These are phyloP conservation scores for Pionites leucogaster DNA, from an alignment of 2,113 vertebrate species.

Conservation along the genomic window DNA sequence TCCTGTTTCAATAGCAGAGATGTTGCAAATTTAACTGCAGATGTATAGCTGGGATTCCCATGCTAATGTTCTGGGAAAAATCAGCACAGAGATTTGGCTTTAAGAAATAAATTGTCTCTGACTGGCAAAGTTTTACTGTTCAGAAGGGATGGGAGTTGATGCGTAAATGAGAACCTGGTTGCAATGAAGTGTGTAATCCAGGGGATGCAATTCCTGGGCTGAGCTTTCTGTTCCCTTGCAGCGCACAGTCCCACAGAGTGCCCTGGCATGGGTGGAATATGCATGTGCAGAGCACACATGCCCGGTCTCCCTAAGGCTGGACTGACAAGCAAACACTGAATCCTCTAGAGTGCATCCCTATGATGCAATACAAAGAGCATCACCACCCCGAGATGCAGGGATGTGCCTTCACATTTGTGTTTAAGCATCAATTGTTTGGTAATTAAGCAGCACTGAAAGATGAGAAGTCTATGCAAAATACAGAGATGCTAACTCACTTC, in stretches of 20 bases:
- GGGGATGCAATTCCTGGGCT: neutral
- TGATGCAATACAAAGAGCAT: no score
- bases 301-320: neutral
- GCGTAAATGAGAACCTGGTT: neutral
- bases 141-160: neutral
- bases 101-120: neutral
- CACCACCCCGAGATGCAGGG: fast-evolving
- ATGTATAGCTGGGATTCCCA: neutral
- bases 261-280: neutral
- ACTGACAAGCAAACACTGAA: neutral
- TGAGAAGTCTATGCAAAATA: neutral
- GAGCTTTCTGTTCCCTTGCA: neutral
- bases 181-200: fast-evolving
- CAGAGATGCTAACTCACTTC: neutral
- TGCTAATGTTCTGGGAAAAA: neutral
- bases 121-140: neutral
- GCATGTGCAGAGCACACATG: fast-evolving
- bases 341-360: fast-evolving
- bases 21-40: neutral
- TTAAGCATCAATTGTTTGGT: neutral
- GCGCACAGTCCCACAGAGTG: neutral
- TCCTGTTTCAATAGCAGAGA: neutral
- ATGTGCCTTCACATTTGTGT: neutral
- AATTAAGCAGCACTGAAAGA: neutral
- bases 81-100: neutral